These are phyloP conservation scores for Villa cingulata DNA, from an alignment of 2,888 invertebrate genomes.

Conservation along the genomic window DNA sequence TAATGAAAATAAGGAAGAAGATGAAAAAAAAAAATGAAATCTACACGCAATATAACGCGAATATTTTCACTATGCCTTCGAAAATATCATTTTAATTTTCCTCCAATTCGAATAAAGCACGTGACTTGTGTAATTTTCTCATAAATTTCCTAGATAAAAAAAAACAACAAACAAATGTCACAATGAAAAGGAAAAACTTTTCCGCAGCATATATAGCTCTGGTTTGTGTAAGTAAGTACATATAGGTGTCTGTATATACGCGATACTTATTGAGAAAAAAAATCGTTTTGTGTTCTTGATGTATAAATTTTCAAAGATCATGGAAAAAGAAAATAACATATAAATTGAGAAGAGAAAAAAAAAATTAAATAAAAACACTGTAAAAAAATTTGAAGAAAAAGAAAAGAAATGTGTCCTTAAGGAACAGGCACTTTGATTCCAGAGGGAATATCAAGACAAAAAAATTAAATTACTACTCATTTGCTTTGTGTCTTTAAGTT, in stretches of 20 bases:
- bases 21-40: too few species aligned
- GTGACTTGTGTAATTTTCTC: slow-evolving; percentile 9
- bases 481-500: too few species aligned
- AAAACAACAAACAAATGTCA: too few species aligned
- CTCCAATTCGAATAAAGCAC: slow-evolving; percentile 4
- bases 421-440: not conserved
- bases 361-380: not conserved
- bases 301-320: too few species aligned
- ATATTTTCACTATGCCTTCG: not conserved
- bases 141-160: slow-evolving; percentile 1
- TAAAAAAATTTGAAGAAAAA: not conserved
- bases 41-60: not conserved
- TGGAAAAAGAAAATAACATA: too few species aligned
- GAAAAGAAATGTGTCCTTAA: not conserved
- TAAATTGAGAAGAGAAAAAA: not conserved
- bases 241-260: too few species aligned
- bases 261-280: too few species aligned
- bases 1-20: too few species aligned
- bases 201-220: too few species aligned
- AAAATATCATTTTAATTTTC: not conserved
- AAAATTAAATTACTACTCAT: slow-evolving; percentile 5
- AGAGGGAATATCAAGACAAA: slow-evolving; percentile 3
- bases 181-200: too few species aligned
- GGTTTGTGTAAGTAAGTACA: too few species aligned
- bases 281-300: too few species aligned